Evolutionary conservation across 1,140 invertebrate genomes (phyloP).

Genomic region (Ladona fulva): DNA sequence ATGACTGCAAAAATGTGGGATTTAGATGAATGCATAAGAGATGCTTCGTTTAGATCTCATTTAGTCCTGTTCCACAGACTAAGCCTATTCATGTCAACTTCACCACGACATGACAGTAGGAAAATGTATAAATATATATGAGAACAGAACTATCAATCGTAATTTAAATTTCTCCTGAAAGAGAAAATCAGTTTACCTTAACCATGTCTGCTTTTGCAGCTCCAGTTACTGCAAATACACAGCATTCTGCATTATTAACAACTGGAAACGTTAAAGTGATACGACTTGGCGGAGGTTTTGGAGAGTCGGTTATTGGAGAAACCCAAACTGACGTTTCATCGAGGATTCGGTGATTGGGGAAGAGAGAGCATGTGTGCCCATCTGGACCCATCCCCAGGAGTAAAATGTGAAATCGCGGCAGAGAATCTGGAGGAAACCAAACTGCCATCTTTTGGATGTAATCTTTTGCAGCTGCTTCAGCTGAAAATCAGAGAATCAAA

Average conservation of each 20-base stretch:
- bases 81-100: too few relatives aligned
- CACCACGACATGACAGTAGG: too few relatives aligned
- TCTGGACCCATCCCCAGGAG: slow-evolving; percentile 95
- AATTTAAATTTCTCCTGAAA: too few relatives aligned
- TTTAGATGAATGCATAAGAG: too few relatives aligned
- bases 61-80: too few relatives aligned
- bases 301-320: slow-evolving; percentile 81
- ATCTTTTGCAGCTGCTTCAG: slow-evolving; percentile 69
- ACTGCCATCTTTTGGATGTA: slow-evolving; percentile 59
- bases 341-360: slow-evolving; percentile 74
- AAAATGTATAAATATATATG: too few relatives aligned
- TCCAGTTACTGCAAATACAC: slow-evolving; percentile 77
- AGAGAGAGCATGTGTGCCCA: slow-evolving; percentile 96
- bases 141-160: too few relatives aligned
- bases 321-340: slow-evolving; percentile 61
- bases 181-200: slow-evolving; percentile 49
- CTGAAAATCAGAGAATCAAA: slow-evolving; percentile 36
- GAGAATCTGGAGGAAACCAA: slow-evolving; percentile 47
- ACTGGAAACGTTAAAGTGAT: slow-evolving; percentile 90
- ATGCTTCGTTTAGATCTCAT: too few relatives aligned
- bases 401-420: slow-evolving; percentile 76
- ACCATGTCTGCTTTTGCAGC: slow-evolving; percentile 80
- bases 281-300: slow-evolving; percentile 85
- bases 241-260: slow-evolving; percentile 76
- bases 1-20: too few relatives aligned